Evolutionary conservation across 2,797 vertebrate species (phyloP).

Genomic region (Chelidonichthys spinosus): DNA sequence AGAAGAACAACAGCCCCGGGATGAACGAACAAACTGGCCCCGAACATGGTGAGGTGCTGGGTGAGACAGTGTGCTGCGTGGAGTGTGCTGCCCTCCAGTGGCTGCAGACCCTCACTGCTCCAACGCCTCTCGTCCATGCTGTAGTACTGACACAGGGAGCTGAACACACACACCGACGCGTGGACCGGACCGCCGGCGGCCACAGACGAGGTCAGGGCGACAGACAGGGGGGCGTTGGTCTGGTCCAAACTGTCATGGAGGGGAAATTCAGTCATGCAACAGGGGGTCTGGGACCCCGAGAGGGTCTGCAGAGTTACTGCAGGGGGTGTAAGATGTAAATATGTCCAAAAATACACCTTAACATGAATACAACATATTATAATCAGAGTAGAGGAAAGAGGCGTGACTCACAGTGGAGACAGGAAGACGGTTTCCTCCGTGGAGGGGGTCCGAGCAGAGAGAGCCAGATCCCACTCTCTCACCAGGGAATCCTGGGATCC

Average conservation of each 20-base stretch:
- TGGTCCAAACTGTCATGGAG: conserved; percentile 66
- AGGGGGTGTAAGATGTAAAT: no score
- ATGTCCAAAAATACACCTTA: no score
- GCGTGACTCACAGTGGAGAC: conserved; percentile 80
- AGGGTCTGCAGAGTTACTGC: no score
- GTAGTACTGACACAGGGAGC: conserved; percentile 86
- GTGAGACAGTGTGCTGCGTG: conserved; percentile 82
- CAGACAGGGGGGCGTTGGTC: conserved; percentile 61
- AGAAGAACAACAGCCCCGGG: conserved; percentile 83
- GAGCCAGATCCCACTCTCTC: conserved; percentile 65
- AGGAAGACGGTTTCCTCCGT: conserved; percentile 81
- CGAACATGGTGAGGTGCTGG: conserved; percentile 87
- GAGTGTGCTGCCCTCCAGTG: conserved; percentile 82
- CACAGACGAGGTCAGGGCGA: conserved; percentile 76
- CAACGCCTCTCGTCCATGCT: conserved; percentile 74
- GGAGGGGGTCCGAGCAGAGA: conserved; percentile 46
- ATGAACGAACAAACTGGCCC: conserved; percentile 87
- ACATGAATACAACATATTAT: no score
- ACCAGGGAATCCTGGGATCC: conserved; percentile 59
- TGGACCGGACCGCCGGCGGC: conserved; percentile 43
- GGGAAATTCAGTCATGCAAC: neutral
- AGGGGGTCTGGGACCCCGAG: no score
- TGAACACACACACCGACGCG: conserved; percentile 80
- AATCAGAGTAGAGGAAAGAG: neutral
- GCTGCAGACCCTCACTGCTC: conserved; percentile 83